These are phyloP conservation scores for Acronicta aceris DNA, from an alignment of 2,888 invertebrate species.

Conservation along the genomic window DNA sequence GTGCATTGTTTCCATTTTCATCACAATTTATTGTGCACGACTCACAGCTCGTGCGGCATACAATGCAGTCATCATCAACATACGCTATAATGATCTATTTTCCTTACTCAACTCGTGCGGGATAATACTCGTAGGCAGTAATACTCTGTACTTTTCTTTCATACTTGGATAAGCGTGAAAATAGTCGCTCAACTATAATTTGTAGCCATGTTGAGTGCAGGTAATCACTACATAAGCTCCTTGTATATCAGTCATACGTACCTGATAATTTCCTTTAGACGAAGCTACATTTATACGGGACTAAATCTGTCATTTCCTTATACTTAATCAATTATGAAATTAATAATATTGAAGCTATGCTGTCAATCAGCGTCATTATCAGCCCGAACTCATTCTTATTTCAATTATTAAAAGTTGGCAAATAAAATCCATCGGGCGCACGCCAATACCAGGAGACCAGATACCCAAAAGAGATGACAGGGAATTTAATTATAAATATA, in stretches of 20 bases:
- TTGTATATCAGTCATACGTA: constrained; percentile 18
- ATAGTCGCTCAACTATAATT: constrained; percentile 16
- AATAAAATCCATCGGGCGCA: constrained; percentile 78
- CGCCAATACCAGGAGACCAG: constrained; percentile 85
- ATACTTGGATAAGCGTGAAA: constrained; percentile 22
- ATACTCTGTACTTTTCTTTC: constrained; percentile 15
- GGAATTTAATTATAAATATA: constrained; percentile 89
- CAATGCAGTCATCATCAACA: constrained; percentile 12
- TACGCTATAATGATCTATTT: constrained; percentile 1
- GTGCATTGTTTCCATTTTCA: not conserved
- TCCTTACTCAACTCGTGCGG: not conserved
- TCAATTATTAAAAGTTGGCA: constrained; percentile 74
- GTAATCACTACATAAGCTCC: constrained; percentile 7
- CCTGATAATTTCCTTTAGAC: constrained; percentile 20
- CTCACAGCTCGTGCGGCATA: not conserved
- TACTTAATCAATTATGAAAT: not conserved
- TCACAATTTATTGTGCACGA: constrained; percentile 2
- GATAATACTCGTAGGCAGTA: constrained; percentile 1
- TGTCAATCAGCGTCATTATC: constrained; percentile 50
- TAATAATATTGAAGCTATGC: constrained; percentile 18
- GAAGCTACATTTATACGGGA: constrained; percentile 15
- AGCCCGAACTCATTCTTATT: constrained; percentile 43
- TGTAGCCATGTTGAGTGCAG: constrained; percentile 5
- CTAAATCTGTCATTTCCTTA: constrained; percentile 18
- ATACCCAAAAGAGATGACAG: constrained; percentile 85